phyloP scores from a whole-genome alignment of 2,113 vertebrate genomes.

The Coptodon rendalli region DNA sequence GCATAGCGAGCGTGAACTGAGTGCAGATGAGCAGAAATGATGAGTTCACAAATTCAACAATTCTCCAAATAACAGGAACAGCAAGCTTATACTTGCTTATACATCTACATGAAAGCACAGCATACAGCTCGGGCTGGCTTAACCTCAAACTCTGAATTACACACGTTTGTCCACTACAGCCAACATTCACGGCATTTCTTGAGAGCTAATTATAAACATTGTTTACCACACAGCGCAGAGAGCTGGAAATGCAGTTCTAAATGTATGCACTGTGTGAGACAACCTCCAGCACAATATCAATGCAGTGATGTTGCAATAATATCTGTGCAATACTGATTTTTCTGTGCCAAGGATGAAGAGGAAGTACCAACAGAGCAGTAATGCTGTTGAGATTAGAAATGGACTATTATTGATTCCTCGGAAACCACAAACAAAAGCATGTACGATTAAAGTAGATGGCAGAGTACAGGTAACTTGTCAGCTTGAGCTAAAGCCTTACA shows the following conservation, averaged over 20 bases:
- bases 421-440: background rate
- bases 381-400: background rate
- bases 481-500: conserved; percentile 2
- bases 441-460: background rate
- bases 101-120: background rate
- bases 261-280: background rate
- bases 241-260: background rate
- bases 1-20: background rate
- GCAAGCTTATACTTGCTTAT: background rate
- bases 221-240: background rate
- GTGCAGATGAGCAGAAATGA: background rate
- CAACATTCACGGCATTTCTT: background rate
- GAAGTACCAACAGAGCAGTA: background rate
- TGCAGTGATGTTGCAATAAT: background rate
- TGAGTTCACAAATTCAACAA: background rate
- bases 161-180: background rate
- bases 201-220: background rate
- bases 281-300: background rate
- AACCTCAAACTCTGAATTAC: background rate
- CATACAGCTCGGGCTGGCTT: background rate
- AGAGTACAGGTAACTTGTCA: background rate
- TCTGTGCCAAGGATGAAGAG: background rate
- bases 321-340: background rate
- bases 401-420: background rate
- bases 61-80: background rate